Base-by-base conservation (phyloP, 1,140 invertebrate genomes). In the Dendrolimus punctatus region DNA sequence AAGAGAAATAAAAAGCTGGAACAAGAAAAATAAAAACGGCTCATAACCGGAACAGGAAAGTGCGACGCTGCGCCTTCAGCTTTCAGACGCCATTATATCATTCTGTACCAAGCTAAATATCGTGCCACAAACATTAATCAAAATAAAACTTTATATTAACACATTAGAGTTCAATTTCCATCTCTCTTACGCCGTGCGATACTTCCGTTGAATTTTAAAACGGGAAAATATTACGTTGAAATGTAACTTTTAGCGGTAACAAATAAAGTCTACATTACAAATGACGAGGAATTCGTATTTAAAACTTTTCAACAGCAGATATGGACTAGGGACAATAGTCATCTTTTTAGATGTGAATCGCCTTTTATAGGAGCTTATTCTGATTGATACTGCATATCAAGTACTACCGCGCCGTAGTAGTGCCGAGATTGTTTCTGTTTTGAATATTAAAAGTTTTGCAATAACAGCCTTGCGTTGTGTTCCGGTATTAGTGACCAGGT, bases 351-450 rank as follows among this genome's bases (percentile, higher is more conserved):
- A 62, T 60, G 57, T 55, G 58, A 80, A 66, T 73, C 69, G 65
- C 73, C 71, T 76, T 75, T 73, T 70, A 73, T 77, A 79, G 69
- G 62, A 64, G 65, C 62, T 69, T 73, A 65, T 64, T 58, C 65
- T 69, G 65, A 71, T 72, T 68, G 73, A 71, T 23, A 23, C 23
- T 23, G 23, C 23, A 23, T 23, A 23, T 74, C 66, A 72, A 67
- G 69, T 65, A 63, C 60, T 60, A 57, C 57, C 58, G 64, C 46
- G 51, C 43, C 50, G 55, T 56, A 62, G 23, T 23, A 23, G 23
- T 23, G 23, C 23, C 43, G 53, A 57, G 57, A 60, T 66, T 63
- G 59, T 62, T 62, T 61, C 42, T 58, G 44, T 51, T 55, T 55
- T 46, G 47, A 54, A 57, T 57, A 38, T 8, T 8, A 8, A 41